Evolutionary conservation across 2,113 vertebrate species (phyloP).

Genomic region (Onychostoma macrolepis): DNA sequence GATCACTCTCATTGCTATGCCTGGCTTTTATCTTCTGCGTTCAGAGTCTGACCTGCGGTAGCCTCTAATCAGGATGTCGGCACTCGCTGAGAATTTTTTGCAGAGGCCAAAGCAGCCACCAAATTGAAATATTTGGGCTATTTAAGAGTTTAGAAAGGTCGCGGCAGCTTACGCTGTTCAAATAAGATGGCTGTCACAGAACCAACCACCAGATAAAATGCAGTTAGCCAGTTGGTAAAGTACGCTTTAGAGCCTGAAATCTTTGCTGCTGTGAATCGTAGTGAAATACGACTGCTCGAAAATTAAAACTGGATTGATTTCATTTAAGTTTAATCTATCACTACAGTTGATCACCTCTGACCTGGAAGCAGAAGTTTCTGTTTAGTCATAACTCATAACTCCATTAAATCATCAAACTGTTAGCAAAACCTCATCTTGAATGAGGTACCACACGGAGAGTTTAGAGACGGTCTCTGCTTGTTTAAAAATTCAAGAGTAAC

Average conservation of each 20-base stretch:
- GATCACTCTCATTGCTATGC: neutral
- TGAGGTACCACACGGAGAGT: too few relatives aligned
- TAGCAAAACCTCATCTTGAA: too few relatives aligned
- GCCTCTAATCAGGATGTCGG: neutral
- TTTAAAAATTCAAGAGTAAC: too few relatives aligned
- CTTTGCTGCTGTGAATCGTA: neutral
- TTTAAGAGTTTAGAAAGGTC: slow-evolving; percentile 9
- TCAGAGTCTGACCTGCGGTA: slow-evolving; percentile 23
- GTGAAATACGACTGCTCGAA: neutral
- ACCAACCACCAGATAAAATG: neutral
- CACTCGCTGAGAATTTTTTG: neutral
- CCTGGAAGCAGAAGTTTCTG: neutral
- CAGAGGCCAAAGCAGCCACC: neutral
- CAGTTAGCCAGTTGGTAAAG: neutral
- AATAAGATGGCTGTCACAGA: neutral
- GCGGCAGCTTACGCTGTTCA: neutral
- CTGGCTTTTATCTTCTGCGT: slow-evolving; percentile 1
- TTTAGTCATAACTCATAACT: neutral
- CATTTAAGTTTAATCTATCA: neutral
- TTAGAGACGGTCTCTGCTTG: too few relatives aligned
- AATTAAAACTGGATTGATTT: neutral
- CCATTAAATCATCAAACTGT: too few relatives aligned
- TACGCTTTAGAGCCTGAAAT: neutral
- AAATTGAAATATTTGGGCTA: neutral
- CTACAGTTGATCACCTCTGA: neutral